These are phyloP conservation scores for Meiosimyza platycephala DNA, from an alignment of 2,888 invertebrate species.

Conservation along the genomic window DNA sequence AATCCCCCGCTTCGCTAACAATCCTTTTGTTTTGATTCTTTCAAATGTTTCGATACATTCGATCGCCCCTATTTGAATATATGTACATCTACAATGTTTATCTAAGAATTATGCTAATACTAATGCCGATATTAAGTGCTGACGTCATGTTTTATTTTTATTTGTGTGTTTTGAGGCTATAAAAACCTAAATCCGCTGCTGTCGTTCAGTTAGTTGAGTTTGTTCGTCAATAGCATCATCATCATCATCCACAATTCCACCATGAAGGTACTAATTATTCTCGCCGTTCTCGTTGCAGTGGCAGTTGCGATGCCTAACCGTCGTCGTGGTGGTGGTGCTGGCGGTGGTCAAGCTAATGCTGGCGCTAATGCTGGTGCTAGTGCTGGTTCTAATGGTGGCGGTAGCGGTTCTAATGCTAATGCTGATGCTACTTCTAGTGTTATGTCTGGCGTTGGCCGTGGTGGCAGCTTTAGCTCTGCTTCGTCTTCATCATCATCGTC, in stretches of 20 bases:
- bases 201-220: conserved; percentile 34
- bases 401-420: conserved; percentile 28
- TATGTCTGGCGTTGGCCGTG: conserved; percentile 29
- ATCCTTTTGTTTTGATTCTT: neutral
- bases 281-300: conserved; percentile 25
- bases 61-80: too few species aligned
- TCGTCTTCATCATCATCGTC: conserved; percentile 25
- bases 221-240: conserved; percentile 9
- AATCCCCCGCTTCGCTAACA: neutral
- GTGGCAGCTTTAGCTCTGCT: conserved; percentile 13
- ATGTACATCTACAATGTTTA: too few species aligned
- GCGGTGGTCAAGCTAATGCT: conserved; percentile 14
- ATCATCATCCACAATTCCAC: neutral
- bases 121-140: conserved; percentile 22
- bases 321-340: conserved; percentile 21
- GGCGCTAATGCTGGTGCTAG: conserved; percentile 34
- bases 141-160: conserved; percentile 13
- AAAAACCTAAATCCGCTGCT: conserved; percentile 20
- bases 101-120: too few species aligned
- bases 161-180: conserved; percentile 14
- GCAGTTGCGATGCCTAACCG: conserved; percentile 12
- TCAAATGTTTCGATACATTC: too few species aligned
- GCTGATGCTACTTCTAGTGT: conserved; percentile 28
- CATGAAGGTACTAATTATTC: conserved; percentile 31
- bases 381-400: conserved; percentile 43